Conservation (phyloP, 2,888 invertebrate genomes). For the Acrobasis repandana region DNA sequence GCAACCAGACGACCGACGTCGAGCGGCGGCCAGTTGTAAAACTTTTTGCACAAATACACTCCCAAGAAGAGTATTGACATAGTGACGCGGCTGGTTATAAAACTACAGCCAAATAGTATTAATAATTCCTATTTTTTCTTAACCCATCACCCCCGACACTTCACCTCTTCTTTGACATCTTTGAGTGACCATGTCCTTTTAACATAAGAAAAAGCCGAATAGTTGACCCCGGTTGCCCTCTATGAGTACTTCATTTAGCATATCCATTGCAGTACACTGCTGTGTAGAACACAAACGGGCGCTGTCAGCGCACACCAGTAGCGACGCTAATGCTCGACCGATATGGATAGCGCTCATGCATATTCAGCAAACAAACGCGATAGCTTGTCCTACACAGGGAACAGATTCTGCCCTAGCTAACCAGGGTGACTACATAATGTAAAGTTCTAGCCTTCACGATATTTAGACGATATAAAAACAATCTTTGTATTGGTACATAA, state of each 20-base stretch:
- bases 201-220: not conserved
- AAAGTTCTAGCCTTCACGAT: not conserved
- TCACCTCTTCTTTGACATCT: too few relatives aligned
- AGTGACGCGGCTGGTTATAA: too few relatives aligned
- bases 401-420: constrained; percentile 25
- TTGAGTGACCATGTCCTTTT: too few relatives aligned
- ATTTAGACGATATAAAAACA: too few relatives aligned
- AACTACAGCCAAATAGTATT: too few relatives aligned
- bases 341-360: constrained; percentile 63
- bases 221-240: not conserved
- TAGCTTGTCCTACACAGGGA: constrained; percentile 43
- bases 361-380: constrained; percentile 61
- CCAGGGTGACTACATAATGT: constrained; percentile 34
- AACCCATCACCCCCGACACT: too few relatives aligned
- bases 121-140: too few relatives aligned
- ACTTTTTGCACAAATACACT: too few relatives aligned
- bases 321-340: constrained; percentile 43
- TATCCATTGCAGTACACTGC: not conserved
- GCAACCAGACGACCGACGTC: too few relatives aligned
- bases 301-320: constrained; percentile 22
- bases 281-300: constrained; percentile 6
- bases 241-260: not conserved
- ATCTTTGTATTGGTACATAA: too few relatives aligned
- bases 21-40: too few relatives aligned
- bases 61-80: too few relatives aligned